A percentile compares a stretch with the other conserved stretches of the same genome.
These are phyloP conservation scores for Itoplectis maculator DNA, from an alignment of 2,888 invertebrate species.

Conservation along the genomic window DNA sequence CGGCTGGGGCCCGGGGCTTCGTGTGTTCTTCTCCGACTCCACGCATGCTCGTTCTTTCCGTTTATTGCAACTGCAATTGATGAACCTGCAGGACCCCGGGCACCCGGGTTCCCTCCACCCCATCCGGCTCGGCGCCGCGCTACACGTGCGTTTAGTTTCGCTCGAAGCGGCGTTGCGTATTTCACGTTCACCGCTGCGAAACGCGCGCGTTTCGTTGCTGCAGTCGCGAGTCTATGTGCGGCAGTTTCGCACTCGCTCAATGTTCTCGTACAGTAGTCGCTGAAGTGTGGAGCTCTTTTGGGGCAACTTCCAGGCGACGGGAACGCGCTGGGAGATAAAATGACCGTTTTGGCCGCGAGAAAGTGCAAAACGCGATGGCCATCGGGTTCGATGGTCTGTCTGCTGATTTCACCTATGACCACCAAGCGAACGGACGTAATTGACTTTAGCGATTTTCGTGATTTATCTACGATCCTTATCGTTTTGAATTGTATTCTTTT, in stretches of 20 bases:
- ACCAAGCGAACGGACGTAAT: neutral
- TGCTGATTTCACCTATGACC: neutral
- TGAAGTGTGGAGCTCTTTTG: slow-evolving; percentile 57
- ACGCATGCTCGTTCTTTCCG: slow-evolving; percentile 71
- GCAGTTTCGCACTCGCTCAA: slow-evolving; percentile 58
- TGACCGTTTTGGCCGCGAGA: slow-evolving; percentile 23
- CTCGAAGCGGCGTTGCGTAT: slow-evolving; percentile 59
- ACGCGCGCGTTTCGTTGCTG: slow-evolving; percentile 58
- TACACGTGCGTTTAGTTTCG: slow-evolving; percentile 53
- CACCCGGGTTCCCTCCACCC: slow-evolving; percentile 38
- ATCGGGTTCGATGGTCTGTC: slow-evolving; percentile 5
- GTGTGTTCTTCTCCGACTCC: slow-evolving; percentile 70
- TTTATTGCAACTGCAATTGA: slow-evolving; percentile 76
- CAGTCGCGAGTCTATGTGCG: slow-evolving; percentile 13
- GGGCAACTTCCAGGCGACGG: slow-evolving; percentile 33
- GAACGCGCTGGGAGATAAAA: slow-evolving; percentile 32
- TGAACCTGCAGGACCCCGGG: slow-evolving; percentile 64
- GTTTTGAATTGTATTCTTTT: too few species aligned
- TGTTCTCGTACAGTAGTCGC: slow-evolving; percentile 53
- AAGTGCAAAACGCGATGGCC: neutral
- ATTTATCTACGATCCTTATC: too few species aligned
- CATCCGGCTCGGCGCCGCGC: slow-evolving; percentile 5
- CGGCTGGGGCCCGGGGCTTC: slow-evolving; percentile 70
- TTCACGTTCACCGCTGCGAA: slow-evolving; percentile 56
- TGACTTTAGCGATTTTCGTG: neutral